Evolutionary conservation across 2,888 invertebrate species (phyloP).

Genomic region (Rhagonycha lutea): DNA sequence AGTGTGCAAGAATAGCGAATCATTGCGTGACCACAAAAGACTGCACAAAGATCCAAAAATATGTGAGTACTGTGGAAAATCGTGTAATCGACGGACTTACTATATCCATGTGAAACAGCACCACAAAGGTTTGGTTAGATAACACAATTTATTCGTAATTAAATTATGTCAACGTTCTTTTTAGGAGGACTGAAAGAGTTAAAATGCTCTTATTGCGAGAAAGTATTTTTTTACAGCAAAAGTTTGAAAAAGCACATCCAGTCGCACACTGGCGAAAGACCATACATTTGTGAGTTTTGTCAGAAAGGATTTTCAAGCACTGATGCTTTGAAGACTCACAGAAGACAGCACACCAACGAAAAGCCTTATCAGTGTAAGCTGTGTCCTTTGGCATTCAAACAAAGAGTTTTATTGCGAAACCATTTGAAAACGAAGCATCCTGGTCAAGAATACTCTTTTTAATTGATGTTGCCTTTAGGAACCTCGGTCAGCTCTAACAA

Average conservation of each 20-base stretch:
- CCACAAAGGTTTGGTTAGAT: not conserved
- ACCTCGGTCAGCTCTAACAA: too few relatives aligned
- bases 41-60: not conserved
- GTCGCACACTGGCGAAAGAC: constrained; percentile 24
- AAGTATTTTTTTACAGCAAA: constrained; percentile 11
- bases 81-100: not conserved
- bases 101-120: not conserved
- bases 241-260: constrained; percentile 25
- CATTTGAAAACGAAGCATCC: constrained; percentile 21
- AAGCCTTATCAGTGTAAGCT: constrained; percentile 20
- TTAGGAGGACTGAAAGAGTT: constrained; percentile 7
- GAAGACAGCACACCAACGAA: constrained; percentile 25
- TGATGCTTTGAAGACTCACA: constrained; percentile 21
- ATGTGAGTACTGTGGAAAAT: not conserved
- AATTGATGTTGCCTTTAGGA: not conserved
- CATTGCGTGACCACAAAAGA: not conserved
- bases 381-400: constrained; percentile 19
- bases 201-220: constrained; percentile 15
- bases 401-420: constrained; percentile 19
- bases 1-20: not conserved
- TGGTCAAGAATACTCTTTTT: not conserved
- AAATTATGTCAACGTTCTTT: not conserved
- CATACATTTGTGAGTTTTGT: constrained; percentile 20
- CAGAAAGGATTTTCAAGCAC: constrained; percentile 23
- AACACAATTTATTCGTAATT: not conserved